Percentiles rank a stretch among this genome's conserved stretches.
Evolutionary conservation across 2,797 vertebrate genomes (phyloP).

Genomic region (Paedocypris micromegethes): DNA sequence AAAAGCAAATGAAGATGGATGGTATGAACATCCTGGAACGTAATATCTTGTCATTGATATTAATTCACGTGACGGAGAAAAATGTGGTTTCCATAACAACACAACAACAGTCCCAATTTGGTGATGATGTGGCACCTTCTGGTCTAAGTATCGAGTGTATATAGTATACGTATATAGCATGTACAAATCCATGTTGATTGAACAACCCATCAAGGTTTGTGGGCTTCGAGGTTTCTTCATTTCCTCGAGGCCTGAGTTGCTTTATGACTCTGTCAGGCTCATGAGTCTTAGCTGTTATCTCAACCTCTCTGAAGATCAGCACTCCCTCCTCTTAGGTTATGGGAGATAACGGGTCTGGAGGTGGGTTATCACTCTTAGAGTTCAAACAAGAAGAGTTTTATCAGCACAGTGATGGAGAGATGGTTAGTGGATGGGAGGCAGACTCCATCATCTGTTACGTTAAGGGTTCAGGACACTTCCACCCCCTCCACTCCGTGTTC

Average conservation of each 20-base stretch:
- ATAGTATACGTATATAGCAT: no score
- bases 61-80: no score
- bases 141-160: no score
- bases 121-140: no score
- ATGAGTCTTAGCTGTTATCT: slow-evolving; percentile 62
- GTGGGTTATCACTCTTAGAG: slow-evolving; percentile 55
- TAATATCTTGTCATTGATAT: no score
- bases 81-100: no score
- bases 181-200: no score
- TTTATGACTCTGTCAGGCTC: slow-evolving; percentile 52
- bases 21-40: no score
- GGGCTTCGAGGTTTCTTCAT: no score
- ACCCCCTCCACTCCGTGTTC: slow-evolving; percentile 12
- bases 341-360: slow-evolving; percentile 72
- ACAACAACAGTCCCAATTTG: no score
- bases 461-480: slow-evolving; percentile 27
- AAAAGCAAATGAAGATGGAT: no score
- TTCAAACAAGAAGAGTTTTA: slow-evolving; percentile 76
- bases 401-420: slow-evolving; percentile 69
- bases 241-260: slow-evolving; percentile 1
- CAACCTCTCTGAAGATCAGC: slow-evolving; percentile 65
- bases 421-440: slow-evolving; percentile 57
- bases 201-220: no score
- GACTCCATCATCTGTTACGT: slow-evolving; percentile 44
- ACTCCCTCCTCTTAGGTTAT: slow-evolving; percentile 70